Evolutionary conservation across 2,113 vertebrate genomes (phyloP).

Genomic region (Tenebrosternarchus preto): DNA sequence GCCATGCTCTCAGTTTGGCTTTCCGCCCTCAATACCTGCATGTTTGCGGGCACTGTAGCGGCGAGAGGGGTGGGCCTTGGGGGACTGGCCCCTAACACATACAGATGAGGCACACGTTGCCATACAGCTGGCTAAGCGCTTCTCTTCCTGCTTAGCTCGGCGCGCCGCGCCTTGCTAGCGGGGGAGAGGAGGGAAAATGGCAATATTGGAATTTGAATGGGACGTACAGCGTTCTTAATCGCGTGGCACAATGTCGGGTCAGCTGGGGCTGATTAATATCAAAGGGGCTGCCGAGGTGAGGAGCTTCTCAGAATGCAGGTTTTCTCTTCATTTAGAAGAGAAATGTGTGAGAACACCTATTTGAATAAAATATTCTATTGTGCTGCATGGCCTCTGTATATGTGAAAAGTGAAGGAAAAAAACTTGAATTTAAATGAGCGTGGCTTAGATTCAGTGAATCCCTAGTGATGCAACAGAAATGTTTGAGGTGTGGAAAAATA

Average conservation of each 20-base stretch:
- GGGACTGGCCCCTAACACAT: slow-evolving; percentile 73
- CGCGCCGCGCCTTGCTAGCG: slow-evolving; percentile 55
- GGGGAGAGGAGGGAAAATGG: slow-evolving; percentile 43
- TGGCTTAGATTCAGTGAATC: slow-evolving; percentile 12
- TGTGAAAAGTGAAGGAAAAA: slow-evolving; percentile 3
- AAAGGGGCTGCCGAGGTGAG: slow-evolving; percentile 16
- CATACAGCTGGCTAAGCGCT: slow-evolving; percentile 77
- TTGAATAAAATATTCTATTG: slow-evolving; percentile 50
- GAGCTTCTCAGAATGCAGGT: slow-evolving; percentile 9
- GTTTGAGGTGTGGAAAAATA: not conserved
- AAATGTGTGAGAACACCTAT: slow-evolving; percentile 27
- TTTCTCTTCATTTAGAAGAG: slow-evolving; percentile 25
- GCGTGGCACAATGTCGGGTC: slow-evolving; percentile 56
- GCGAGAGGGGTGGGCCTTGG: slow-evolving; percentile 56
- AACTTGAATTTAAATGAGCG: slow-evolving; percentile 7
- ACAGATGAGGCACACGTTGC: slow-evolving; percentile 72
- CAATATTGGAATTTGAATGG: slow-evolving; percentile 66
- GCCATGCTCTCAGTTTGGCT: slow-evolving; percentile 40
- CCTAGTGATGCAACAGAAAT: slow-evolving; percentile 4
- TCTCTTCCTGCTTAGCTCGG: slow-evolving; percentile 76
- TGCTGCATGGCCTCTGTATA: slow-evolving; percentile 29
- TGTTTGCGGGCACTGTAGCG: slow-evolving; percentile 61
- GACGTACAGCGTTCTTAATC: slow-evolving; percentile 66
- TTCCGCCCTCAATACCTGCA: slow-evolving; percentile 72
- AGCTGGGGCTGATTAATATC: slow-evolving; percentile 62